Conservation (phyloP, 1,140 invertebrate species). For the Brachionus asplanchnoidis region DNA sequence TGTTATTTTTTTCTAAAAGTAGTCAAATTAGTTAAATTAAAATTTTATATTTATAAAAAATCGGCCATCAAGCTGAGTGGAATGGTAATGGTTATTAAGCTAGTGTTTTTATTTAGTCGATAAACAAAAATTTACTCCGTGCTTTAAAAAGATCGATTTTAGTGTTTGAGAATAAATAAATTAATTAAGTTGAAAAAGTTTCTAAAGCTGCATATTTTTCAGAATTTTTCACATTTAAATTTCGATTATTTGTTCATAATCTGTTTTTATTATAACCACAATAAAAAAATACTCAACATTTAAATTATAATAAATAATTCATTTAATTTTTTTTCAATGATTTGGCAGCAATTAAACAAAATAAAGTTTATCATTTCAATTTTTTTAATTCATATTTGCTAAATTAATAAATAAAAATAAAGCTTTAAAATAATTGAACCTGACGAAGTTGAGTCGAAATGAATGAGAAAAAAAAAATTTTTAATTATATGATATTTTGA, state of each 20-base stretch:
- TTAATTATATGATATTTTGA: constrained; percentile 13
- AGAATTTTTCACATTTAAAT: not conserved
- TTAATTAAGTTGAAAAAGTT: not conserved
- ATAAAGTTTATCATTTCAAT: constrained; percentile 30
- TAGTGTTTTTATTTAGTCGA: not conserved
- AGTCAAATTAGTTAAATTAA: not conserved
- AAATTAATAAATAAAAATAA: not conserved
- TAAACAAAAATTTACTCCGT: not conserved
- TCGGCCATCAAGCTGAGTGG: not conserved
- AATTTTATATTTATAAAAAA: not conserved
- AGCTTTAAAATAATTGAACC: not conserved
- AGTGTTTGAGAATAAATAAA: not conserved
- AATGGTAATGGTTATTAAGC: not conserved
- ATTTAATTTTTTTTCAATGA: not conserved
- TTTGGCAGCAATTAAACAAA: constrained; percentile 14
- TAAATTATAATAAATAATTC: constrained; percentile 30
- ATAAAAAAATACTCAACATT: not conserved
- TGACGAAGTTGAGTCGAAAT: not conserved
- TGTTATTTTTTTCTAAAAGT: not conserved
- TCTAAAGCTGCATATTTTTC: not conserved
- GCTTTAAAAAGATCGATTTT: not conserved
- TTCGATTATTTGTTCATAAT: not conserved
- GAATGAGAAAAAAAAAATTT: not conserved
- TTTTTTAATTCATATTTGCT: constrained; percentile 28
- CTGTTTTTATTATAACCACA: not conserved